Evolutionary conservation across 2,888 invertebrate species (phyloP), one percentile per base, ranked within the genome.

Genomic region (Archips xylosteana): DNA sequence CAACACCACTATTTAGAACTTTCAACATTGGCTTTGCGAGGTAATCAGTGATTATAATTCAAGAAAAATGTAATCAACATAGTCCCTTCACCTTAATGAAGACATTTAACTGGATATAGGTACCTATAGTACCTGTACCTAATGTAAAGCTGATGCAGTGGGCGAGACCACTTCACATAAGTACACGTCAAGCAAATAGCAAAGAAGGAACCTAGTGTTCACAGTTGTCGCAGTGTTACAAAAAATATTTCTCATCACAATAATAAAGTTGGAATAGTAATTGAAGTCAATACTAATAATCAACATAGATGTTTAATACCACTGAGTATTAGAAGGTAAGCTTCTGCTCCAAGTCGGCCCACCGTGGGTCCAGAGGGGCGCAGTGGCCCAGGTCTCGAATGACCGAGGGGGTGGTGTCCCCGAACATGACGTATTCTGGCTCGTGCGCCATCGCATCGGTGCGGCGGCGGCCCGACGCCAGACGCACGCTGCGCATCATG

Each of bases 321-420:
- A 70, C 39, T 49, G 70, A 3, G 2, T 15, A 71, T 68, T 54
- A 45, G 34, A 45, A 36, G 61, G 87, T 82, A 0, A 93, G 78
- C 77, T 92, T 92, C 61, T 85, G 84, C 66, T 91, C 92, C 23
- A 94, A 77, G 2, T 88, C 91, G 0, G 91, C 91, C 93, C 93
- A 94, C 2, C 78, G 72, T 0, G 92, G 92, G 74, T 89, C 88
- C 0, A 93, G 85, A 0, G 86, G 86, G 1, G 80, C 75, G 9
- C 78, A 81, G 0, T 57, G 65, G 70, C 75, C 76, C 61, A 69
- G 76, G 68, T 86, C 85, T 2, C 74, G 60, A 2, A 79, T 66
- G 5, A 79, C 75, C 49, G 83, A 74, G 39, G 82, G 81, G 75
- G 85, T 10, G 4, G 80, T 63, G 0, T 83, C 83, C 0, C 84